Evolutionary conservation across 2,888 invertebrate species (phyloP), one percentile per base, ranked within the genome.

Genomic region (Amphimallon solstitiale): DNA sequence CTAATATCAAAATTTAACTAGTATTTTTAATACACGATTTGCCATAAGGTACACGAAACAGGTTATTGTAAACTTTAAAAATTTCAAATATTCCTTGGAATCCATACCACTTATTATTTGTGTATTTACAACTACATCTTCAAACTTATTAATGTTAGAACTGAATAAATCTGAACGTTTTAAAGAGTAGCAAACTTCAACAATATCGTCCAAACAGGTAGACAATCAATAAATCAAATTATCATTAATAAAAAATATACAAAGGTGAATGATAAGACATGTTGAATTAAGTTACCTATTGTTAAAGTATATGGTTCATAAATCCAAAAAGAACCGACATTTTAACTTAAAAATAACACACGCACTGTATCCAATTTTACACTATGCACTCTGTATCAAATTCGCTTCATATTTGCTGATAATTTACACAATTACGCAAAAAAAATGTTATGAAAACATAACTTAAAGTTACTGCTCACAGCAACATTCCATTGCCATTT

Each of bases 401-500:
- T 72, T 70, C 75, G 73, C 75, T 70, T 72, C 78, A 75, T 75
- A 72, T 77, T 78, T 74, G 73, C 71, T 70, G 68, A 72, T 70
- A 76, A 75, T 75, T 74, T 74, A 70, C 75, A 70, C 65, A 65
- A 63, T 61, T 65, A 59, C 59, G 63, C 70, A 59, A 68, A 68
- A 73, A 68, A 68, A 78, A 77, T 75, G 69, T 75, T 73, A 73
- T 73, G 77, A 80, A 80, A 80, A 80, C 77, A 79, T 77, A 80
- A 77, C 76, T 79, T 75, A 77, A 80, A 80, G 75, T 79, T 77
- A 77, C 73, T 76, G 76, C 76, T 76, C 77, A 71, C 76, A 76
- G 76, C 80, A 78, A 80, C 82, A 82, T 81, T 81, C 81, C 81
- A 80, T 81, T 82, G 83, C 83, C 83, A 83, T 83, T 81, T 83